These are phyloP conservation scores for Gambelia wislizenii DNA, from an alignment of 2,797 vertebrate genomes.

Conservation along the genomic window DNA sequence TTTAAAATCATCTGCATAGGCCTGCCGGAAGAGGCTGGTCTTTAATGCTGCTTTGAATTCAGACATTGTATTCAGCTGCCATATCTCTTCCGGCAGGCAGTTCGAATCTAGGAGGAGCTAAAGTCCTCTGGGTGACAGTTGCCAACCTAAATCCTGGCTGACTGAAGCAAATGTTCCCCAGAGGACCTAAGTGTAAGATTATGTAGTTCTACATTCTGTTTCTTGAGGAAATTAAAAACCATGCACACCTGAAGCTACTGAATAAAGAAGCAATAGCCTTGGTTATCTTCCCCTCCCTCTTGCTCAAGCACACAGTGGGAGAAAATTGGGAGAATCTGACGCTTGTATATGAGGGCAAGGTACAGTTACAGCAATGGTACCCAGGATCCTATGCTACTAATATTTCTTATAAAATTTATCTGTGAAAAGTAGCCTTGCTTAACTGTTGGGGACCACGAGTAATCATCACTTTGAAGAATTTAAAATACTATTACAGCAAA, in stretches of 20 bases:
- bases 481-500: not conserved
- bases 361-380: not conserved
- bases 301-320: no score
- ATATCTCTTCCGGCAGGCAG: no score
- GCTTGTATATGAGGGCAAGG: not conserved
- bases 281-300: not conserved
- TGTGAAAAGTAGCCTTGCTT: not conserved
- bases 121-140: no score
- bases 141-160: no score
- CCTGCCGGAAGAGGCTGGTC: no score
- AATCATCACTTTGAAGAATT: not conserved
- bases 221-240: not conserved
- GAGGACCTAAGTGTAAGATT: no score
- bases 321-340: not conserved
- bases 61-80: no score
- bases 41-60: no score
- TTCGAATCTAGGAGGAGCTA: no score
- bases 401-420: not conserved
- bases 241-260: not conserved
- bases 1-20: no score
- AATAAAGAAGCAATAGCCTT: not conserved
- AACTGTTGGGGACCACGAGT: not conserved
- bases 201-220: not conserved
- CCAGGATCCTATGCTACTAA: not conserved
- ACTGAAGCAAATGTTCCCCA: no score